Percentiles rank a stretch among this genome's conserved stretches.
These are phyloP conservation scores for Haemorhous mexicanus DNA, from an alignment of 2,113 vertebrate genomes.

Conservation along the genomic window DNA sequence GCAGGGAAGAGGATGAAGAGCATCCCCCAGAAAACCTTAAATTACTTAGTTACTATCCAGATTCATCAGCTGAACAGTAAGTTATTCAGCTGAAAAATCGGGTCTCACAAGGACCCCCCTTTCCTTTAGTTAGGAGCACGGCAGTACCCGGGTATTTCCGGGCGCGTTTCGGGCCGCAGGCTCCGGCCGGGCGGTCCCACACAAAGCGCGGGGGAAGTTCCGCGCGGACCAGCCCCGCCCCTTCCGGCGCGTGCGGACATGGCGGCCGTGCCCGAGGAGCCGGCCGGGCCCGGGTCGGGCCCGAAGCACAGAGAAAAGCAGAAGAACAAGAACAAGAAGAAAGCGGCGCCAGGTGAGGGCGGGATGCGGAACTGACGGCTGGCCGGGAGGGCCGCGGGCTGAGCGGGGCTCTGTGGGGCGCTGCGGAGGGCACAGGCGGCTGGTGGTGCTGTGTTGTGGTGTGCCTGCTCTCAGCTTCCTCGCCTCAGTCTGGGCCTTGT, in stretches of 20 bases:
- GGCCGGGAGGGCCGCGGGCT: not conserved
- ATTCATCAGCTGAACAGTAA: too few relatives aligned
- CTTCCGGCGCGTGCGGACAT: not conserved
- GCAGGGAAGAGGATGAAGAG: not conserved
- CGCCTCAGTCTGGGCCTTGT: not conserved
- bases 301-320: not conserved
- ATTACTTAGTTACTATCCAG: not conserved
- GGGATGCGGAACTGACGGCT: not conserved
- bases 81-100: not conserved
- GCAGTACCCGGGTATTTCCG: rapidly evolving
- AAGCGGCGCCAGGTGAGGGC: not conserved
- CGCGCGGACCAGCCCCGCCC: not conserved
- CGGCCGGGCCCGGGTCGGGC: not conserved
- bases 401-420: too few relatives aligned
- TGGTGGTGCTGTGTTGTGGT: not conserved
- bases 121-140: not conserved
- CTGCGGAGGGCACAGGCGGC: not conserved
- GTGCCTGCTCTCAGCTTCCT: not conserved
- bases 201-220: rapidly evolving
- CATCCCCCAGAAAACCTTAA: not conserved
- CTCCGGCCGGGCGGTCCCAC: rapidly evolving
- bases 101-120: not conserved
- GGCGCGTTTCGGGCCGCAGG: rapidly evolving
- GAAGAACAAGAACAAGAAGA: not conserved
- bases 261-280: not conserved